Evolutionary conservation across 2,888 invertebrate species (phyloP).

Genomic region (Phyllotreta striolata): DNA sequence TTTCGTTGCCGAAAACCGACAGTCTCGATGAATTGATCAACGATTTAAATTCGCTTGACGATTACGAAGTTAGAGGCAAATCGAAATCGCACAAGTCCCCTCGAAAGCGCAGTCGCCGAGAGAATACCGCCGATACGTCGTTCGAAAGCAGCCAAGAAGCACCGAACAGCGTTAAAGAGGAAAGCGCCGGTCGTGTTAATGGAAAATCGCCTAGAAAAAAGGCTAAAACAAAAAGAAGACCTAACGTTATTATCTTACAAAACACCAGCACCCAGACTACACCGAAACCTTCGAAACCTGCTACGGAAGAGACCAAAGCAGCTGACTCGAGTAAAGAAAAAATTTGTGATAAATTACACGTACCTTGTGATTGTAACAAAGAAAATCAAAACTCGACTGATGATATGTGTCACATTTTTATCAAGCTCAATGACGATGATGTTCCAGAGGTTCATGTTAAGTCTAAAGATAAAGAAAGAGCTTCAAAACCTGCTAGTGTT

Average conservation of each 20-base stretch:
- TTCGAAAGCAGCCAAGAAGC: conserved; percentile 34
- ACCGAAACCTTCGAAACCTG: conserved; percentile 45
- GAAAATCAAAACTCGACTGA: conserved; percentile 39
- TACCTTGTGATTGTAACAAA: conserved; percentile 46
- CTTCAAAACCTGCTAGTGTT: neutral
- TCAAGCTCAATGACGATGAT: conserved; percentile 54
- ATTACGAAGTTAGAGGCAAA: conserved; percentile 33
- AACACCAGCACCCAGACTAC: conserved; percentile 59
- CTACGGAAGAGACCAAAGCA: neutral
- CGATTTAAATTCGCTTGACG: conserved; percentile 45
- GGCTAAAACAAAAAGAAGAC: conserved; percentile 35
- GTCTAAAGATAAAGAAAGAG: conserved; percentile 11
- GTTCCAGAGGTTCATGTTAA: conserved; percentile 43
- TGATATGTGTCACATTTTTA: conserved; percentile 57
- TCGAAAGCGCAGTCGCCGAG: conserved; percentile 32
- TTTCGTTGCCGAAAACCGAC: conserved; percentile 51
- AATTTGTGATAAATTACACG: conserved; percentile 34
- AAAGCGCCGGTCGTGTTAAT: neutral
- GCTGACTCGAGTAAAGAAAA: neutral
- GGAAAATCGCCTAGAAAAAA: conserved; percentile 41
- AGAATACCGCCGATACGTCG: conserved; percentile 35
- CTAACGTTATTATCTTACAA: conserved; percentile 50
- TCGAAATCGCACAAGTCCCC: conserved; percentile 28
- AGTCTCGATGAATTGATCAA: conserved; percentile 46
- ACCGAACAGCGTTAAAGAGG: conserved; percentile 20